A percentile compares a stretch with the other conserved stretches of the same genome.
Evolutionary conservation across 30 jellyfish, hydroid and myxozoan species (phyloP).

Genomic region (Mastigias papua): DNA sequence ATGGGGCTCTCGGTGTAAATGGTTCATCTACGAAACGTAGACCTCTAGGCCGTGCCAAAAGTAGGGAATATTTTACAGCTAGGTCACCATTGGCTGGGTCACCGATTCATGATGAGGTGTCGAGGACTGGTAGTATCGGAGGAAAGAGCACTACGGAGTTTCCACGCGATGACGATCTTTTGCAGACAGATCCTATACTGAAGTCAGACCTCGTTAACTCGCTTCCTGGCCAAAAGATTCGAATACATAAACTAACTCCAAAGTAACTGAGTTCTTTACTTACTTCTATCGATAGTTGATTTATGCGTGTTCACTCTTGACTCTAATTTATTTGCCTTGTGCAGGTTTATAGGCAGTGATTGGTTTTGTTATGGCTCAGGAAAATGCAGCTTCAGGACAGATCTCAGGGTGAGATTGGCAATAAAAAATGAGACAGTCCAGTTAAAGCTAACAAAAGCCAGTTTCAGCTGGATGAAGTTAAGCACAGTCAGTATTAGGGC

Average conservation of each 20-base stretch:
- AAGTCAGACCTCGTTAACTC: slow-evolving; percentile 36
- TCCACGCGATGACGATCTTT: slow-evolving; percentile 88
- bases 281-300: too few species aligned
- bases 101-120: not conserved
- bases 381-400: too few species aligned
- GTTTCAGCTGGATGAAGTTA: too few species aligned
- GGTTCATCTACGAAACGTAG: not conserved
- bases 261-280: not conserved
- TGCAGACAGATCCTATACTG: slow-evolving; percentile 75
- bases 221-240: slow-evolving; percentile 59
- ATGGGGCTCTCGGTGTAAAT: slow-evolving; percentile 1
- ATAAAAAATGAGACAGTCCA: too few species aligned
- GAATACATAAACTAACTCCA: slow-evolving; percentile 35
- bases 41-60: slow-evolving; percentile 38
- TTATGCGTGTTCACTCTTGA: too few species aligned
- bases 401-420: too few species aligned
- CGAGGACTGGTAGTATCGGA: not conserved
- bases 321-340: too few species aligned
- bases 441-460: too few species aligned
- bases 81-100: slow-evolving; percentile 11
- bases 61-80: slow-evolving; percentile 5
- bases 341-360: too few species aligned
- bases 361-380: too few species aligned
- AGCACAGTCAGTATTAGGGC: too few species aligned
- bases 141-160: slow-evolving; percentile 43